Conservation (phyloP, 2,113 vertebrate species). For the Zosterops borbonicus region DNA sequence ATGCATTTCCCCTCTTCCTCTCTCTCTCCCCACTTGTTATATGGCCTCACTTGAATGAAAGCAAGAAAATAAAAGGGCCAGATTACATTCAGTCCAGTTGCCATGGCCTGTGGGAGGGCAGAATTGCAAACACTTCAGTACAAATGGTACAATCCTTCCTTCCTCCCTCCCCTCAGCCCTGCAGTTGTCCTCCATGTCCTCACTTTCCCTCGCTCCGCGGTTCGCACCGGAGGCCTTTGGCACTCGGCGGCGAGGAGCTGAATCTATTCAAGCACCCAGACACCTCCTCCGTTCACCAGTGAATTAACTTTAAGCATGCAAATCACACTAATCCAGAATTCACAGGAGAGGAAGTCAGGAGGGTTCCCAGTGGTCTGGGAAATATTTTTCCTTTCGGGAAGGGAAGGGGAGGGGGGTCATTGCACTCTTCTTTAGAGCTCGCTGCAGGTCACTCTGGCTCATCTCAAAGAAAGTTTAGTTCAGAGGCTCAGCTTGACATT, state of each 20-base stretch:
- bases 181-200: conserved; percentile 46
- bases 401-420: not conserved
- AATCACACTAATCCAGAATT: conserved; percentile 57
- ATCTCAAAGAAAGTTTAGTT: conserved; percentile 55
- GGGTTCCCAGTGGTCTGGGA: conserved; percentile 19
- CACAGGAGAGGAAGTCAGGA: conserved; percentile 52
- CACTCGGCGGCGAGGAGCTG: not conserved
- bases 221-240: conserved; percentile 27
- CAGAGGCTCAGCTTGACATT: conserved; percentile 34
- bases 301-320: conserved; percentile 55
- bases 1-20: not conserved
- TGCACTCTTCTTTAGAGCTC: conserved; percentile 48
- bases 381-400: not conserved
- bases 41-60: conserved; percentile 44
- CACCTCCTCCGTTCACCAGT: conserved; percentile 30
- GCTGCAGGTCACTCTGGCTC: conserved; percentile 38
- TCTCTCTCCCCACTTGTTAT: conserved; percentile 4
- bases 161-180: conserved; percentile 43
- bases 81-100: conserved; percentile 54
- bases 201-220: conserved; percentile 13
- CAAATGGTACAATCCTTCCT: conserved; percentile 40
- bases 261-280: conserved; percentile 45
- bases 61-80: conserved; percentile 51
- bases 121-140: conserved; percentile 45
- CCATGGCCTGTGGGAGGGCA: conserved; percentile 45